Conservation (phyloP, 2,888 invertebrate genomes). For the Torymus texanus region DNA sequence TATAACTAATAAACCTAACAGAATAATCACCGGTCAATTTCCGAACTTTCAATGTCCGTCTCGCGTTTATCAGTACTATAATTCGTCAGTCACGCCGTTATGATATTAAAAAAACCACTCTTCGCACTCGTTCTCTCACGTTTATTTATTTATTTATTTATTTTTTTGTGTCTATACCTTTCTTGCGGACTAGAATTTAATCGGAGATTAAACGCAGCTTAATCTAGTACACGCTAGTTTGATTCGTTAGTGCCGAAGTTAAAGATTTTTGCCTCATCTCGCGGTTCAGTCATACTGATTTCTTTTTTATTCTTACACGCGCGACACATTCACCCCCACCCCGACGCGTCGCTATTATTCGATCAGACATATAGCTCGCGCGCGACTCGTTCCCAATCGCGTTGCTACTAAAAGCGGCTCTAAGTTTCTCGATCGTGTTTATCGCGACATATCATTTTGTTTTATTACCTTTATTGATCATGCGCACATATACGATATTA, state of each 20-base stretch:
- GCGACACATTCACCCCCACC: slow-evolving; percentile 51
- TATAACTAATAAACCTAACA: slow-evolving; percentile 36
- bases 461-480: slow-evolving; percentile 58
- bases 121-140: slow-evolving; percentile 50
- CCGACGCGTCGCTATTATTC: slow-evolving; percentile 53
- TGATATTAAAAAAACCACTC: slow-evolving; percentile 26
- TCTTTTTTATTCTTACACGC: slow-evolving; percentile 47
- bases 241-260: slow-evolving; percentile 71
- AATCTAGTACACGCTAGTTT: slow-evolving; percentile 73
- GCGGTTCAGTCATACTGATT: slow-evolving; percentile 43
- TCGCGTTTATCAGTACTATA: slow-evolving; percentile 49
- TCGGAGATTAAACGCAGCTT: slow-evolving; percentile 72
- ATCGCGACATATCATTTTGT: slow-evolving; percentile 43
- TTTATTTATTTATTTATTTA: too few relatives aligned
- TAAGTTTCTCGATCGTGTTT: slow-evolving; percentile 52
- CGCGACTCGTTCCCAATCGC: slow-evolving; percentile 46
- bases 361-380: slow-evolving; percentile 34
- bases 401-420: slow-evolving; percentile 41
- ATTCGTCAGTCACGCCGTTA: slow-evolving; percentile 19
- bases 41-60: slow-evolving; percentile 60
- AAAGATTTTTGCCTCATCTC: slow-evolving; percentile 57
- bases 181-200: slow-evolving; percentile 73
- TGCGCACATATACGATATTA: slow-evolving; percentile 69
- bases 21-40: slow-evolving; percentile 46
- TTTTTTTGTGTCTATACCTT: slow-evolving; percentile 53